Evolutionary conservation across 2,888 invertebrate species (phyloP).

Genomic region (Orthosia gracilis): DNA sequence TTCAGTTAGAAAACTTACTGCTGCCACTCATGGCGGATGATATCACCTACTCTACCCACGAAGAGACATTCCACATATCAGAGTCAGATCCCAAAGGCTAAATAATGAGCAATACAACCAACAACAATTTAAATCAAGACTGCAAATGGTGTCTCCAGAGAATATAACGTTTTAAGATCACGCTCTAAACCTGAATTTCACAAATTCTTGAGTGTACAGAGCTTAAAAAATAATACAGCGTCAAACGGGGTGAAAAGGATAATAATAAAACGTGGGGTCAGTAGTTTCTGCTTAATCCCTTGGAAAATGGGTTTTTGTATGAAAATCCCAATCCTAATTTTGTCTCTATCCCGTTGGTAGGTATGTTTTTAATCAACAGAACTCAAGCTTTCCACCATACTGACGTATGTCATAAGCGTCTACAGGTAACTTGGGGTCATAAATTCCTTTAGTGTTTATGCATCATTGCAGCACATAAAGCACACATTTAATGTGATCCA

Average conservation of each 20-base stretch:
- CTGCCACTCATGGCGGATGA: not conserved
- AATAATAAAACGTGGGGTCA: too few species aligned
- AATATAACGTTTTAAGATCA: conserved; percentile 5
- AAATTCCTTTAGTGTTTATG: conserved; percentile 23
- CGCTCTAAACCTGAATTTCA: not conserved
- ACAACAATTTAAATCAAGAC: conserved; percentile 1
- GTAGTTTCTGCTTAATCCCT: too few species aligned
- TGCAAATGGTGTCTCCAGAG: conserved; percentile 1
- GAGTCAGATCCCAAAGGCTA: not conserved
- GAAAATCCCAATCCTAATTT: too few species aligned
- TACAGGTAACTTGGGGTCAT: conserved; percentile 12
- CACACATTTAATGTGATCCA: conserved; percentile 9
- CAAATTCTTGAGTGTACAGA: not conserved
- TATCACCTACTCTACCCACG: not conserved
- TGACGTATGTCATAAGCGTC: conserved; percentile 13
- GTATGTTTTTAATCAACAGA: not conserved
- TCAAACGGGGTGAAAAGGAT: too few species aligned
- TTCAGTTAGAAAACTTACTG: not conserved
- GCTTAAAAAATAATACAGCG: not conserved
- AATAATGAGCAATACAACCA: not conserved
- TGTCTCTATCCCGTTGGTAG: too few species aligned
- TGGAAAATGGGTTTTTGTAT: too few species aligned
- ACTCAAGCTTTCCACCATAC: not conserved
- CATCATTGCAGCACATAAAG: conserved; percentile 29
- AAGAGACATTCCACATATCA: not conserved